phyloP scores from a whole-genome alignment of 2,113 vertebrate genomes.

The Porphyrio hochstetteri region DNA sequence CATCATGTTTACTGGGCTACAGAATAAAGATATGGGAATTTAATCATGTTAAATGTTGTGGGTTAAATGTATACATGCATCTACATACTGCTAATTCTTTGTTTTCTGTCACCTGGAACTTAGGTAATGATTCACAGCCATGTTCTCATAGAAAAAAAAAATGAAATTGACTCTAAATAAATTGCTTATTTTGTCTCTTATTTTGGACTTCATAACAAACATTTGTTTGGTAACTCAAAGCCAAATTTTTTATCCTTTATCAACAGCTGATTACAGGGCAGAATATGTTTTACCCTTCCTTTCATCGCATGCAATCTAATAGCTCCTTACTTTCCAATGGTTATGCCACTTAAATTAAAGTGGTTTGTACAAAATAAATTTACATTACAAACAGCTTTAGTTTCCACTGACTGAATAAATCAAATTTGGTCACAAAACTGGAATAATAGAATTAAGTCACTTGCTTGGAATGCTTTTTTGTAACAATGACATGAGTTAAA shows the following conservation, averaged over 20 bases:
- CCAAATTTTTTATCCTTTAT: background rate
- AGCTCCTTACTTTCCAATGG: slow-evolving; percentile 45
- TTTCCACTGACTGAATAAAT: slow-evolving; percentile 44
- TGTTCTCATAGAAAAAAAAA: background rate
- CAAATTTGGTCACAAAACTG: slow-evolving; percentile 31
- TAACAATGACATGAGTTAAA: background rate
- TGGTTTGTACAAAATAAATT: slow-evolving; percentile 58
- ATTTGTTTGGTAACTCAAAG: background rate
- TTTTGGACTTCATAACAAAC: background rate
- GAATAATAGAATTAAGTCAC: slow-evolving; percentile 3
- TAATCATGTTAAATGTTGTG: background rate
- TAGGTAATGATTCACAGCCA: background rate
- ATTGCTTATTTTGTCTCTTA: background rate
- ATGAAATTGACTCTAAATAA: background rate
- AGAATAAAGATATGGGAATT: background rate
- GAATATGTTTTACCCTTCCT: background rate
- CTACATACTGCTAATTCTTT: background rate
- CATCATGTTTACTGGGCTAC: background rate
- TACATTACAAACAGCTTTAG: slow-evolving; percentile 40
- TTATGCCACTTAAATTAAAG: slow-evolving; percentile 12
- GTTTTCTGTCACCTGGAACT: background rate
- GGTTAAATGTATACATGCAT: background rate
- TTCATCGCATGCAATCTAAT: background rate
- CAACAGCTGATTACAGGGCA: background rate
- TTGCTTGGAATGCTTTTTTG: background rate